Evolutionary conservation across 2,797 vertebrate species (phyloP).

Genomic region (Agapornis canus): DNA sequence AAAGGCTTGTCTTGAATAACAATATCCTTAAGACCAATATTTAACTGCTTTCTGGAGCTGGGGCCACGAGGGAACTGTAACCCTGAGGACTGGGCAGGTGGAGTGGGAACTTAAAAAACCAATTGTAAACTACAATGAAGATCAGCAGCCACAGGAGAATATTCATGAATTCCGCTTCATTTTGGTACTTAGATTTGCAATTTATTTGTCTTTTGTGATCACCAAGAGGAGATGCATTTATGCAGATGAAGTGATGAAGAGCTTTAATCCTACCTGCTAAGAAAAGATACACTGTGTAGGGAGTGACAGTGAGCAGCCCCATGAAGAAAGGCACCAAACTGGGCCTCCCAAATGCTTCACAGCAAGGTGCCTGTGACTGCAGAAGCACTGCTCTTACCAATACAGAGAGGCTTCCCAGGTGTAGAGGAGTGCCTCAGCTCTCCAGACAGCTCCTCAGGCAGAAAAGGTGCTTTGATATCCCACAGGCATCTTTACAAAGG

Average conservation of each 20-base stretch:
- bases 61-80: not conserved
- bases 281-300: not conserved
- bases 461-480: not conserved
- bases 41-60: not conserved
- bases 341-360: not conserved
- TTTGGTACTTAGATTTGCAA: not conserved
- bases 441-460: not conserved
- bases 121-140: not conserved
- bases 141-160: not conserved
- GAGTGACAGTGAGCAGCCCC: not conserved
- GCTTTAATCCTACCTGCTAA: not conserved
- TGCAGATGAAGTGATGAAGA: not conserved
- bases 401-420: not conserved
- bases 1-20: constrained; percentile 1
- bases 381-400: not conserved
- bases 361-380: not conserved
- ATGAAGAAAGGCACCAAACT: not conserved
- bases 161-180: not conserved
- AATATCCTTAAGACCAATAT: not conserved
- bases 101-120: not conserved
- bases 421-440: not conserved
- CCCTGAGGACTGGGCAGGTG: not conserved
- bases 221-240: not conserved
- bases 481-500: not conserved
- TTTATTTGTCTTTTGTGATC: not conserved